These are phyloP conservation scores for Alectura lathami DNA, from an alignment of 2,113 vertebrate species.

Conservation along the genomic window DNA sequence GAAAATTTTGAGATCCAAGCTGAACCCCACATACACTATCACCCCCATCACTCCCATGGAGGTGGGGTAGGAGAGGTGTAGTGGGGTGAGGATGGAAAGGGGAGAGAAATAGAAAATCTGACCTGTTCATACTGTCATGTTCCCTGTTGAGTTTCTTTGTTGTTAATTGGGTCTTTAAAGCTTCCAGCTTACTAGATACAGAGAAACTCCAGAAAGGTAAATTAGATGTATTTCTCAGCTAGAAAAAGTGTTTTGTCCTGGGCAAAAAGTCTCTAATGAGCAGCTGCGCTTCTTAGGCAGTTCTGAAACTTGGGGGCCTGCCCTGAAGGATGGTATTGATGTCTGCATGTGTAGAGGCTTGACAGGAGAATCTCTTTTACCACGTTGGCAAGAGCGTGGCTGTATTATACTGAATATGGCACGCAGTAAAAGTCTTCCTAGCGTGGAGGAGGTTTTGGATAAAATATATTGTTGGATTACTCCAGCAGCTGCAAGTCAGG, in stretches of 20 bases:
- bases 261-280: not conserved
- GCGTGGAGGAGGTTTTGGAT: not conserved
- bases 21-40: not conserved
- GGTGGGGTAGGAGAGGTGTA: not conserved
- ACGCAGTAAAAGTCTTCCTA: not conserved
- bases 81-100: not conserved
- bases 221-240: not conserved
- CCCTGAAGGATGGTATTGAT: not conserved
- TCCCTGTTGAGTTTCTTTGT: not conserved
- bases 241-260: not conserved
- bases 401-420: not conserved
- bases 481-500: not conserved
- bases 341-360: not conserved
- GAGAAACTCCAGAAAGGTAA: not conserved
- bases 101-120: not conserved
- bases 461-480: not conserved
- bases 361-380: slow-evolving; percentile 10
- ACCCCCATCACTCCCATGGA: not conserved
- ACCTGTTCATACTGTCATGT: not conserved
- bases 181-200: not conserved
- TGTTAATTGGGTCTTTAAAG: not conserved
- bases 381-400: not conserved
- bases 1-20: not conserved
- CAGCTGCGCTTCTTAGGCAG: not conserved
- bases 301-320: not conserved